Conservation (phyloP, 2,797 vertebrate genomes). For the Lithobates sylvaticus region DNA sequence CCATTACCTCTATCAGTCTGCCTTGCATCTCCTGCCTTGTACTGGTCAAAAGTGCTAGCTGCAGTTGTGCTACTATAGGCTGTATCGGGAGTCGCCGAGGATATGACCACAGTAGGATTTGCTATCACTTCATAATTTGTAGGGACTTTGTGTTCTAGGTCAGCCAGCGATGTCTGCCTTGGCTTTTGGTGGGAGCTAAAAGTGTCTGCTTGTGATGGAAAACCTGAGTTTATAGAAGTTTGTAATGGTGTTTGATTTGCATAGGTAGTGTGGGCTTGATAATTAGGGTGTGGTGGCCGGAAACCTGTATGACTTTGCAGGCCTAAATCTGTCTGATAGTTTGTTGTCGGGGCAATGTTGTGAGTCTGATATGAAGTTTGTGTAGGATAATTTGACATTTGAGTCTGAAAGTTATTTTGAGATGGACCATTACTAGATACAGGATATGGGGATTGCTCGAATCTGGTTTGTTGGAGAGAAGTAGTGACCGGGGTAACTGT, state of each 20-base stretch:
- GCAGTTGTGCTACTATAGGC: constrained; percentile 78
- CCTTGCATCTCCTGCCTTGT: constrained; percentile 82
- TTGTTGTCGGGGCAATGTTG: constrained; percentile 80
- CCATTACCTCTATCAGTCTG: constrained; percentile 78
- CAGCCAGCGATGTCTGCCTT: constrained; percentile 92
- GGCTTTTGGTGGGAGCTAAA: constrained; percentile 88
- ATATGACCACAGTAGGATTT: constrained; percentile 83
- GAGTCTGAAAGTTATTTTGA: constrained; percentile 88
- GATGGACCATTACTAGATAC: constrained; percentile 79
- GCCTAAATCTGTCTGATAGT: constrained; percentile 86
- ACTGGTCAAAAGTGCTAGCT: constrained; percentile 86
- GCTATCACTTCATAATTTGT: constrained; percentile 96
- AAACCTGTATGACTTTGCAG: constrained; percentile 85
- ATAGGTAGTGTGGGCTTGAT: constrained; percentile 84
- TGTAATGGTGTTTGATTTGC: constrained; percentile 79
- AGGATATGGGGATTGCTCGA: constrained; percentile 85
- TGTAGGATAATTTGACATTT: constrained; percentile 84
- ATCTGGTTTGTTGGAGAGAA: constrained; percentile 85
- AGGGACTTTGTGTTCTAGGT: constrained; percentile 94
- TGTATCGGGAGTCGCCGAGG: constrained; percentile 84
- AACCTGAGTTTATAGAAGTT: constrained; percentile 81
- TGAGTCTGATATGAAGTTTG: constrained; percentile 83
- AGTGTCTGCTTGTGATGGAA: constrained; percentile 84
- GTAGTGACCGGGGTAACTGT: constrained; percentile 77
- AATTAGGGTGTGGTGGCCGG: constrained; percentile 82